Evolutionary conservation across 2,113 vertebrate species (phyloP).

Genomic region (Nipponia nippon): DNA sequence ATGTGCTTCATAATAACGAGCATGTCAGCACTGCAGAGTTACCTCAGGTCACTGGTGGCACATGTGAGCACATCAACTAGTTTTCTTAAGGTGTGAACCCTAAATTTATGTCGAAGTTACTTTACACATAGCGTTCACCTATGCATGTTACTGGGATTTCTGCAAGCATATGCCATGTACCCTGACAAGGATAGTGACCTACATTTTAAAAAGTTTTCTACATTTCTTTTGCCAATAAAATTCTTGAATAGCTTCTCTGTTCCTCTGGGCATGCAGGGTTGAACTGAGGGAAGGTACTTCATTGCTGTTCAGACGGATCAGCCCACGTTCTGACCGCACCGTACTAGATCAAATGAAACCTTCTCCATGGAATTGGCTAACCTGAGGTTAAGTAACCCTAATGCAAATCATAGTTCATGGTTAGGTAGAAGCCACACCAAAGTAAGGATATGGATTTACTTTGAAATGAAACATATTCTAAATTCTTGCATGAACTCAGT

Average conservation of each 20-base stretch:
- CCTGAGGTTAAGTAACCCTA: background rate
- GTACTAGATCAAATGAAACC: background rate
- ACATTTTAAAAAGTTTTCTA: background rate
- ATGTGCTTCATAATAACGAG: background rate
- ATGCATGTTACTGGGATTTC: background rate
- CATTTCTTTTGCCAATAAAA: background rate
- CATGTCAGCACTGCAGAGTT: background rate
- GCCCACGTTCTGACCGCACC: background rate
- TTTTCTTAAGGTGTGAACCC: background rate
- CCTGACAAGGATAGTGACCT: background rate
- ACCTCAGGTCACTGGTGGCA: background rate
- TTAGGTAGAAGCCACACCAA: background rate
- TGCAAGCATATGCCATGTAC: background rate
- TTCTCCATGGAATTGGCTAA: background rate
- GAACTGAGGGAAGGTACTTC: background rate
- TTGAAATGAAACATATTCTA: background rate
- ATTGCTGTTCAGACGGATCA: background rate
- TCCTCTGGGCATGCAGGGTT: background rate
- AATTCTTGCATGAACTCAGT: background rate
- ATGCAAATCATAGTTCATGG: background rate
- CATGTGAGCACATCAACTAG: background rate
- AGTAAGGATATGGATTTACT: background rate
- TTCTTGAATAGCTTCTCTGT: background rate
- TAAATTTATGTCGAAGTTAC: background rate
- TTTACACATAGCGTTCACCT: background rate